Conservation (phyloP, 2,888 invertebrate genomes). For the Luperina nickerlii region DNA sequence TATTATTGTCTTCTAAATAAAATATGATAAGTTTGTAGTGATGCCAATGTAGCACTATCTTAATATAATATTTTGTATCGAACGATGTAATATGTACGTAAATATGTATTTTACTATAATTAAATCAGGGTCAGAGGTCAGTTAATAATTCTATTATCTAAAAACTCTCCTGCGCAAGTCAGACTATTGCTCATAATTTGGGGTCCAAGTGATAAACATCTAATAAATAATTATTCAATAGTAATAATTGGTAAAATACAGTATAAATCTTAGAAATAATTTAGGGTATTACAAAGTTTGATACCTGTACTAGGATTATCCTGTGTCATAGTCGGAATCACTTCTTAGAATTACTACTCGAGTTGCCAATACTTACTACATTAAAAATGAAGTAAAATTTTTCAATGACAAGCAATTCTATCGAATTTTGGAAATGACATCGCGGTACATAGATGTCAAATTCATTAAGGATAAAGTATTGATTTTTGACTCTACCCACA, state of each 20-base stretch:
- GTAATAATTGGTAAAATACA: not conserved
- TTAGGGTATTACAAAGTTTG: not conserved
- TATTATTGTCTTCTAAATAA: not conserved
- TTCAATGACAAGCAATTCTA: not conserved
- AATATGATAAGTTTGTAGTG: not conserved
- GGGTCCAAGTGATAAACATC: not conserved
- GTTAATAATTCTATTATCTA: not conserved
- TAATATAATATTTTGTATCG: not conserved
- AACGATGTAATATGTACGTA: not conserved
- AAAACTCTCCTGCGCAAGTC: too few species aligned
- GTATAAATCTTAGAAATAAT: not conserved
- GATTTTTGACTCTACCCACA: too few species aligned
- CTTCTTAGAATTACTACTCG: not conserved
- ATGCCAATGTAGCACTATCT: not conserved
- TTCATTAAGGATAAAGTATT: not conserved
- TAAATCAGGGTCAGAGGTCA: conserved; percentile 3
- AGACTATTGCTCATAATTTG: not conserved
- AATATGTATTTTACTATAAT: conserved; percentile 13
- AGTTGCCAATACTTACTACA: not conserved
- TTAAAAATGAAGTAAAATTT: not conserved
- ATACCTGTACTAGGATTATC: too few species aligned
- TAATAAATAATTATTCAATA: not conserved
- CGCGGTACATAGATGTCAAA: not conserved
- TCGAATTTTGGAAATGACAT: not conserved
- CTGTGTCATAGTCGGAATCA: too few species aligned